Evolutionary conservation across 2,888 invertebrate species (phyloP).

Genomic region (Tetrapedia diversipes): DNA sequence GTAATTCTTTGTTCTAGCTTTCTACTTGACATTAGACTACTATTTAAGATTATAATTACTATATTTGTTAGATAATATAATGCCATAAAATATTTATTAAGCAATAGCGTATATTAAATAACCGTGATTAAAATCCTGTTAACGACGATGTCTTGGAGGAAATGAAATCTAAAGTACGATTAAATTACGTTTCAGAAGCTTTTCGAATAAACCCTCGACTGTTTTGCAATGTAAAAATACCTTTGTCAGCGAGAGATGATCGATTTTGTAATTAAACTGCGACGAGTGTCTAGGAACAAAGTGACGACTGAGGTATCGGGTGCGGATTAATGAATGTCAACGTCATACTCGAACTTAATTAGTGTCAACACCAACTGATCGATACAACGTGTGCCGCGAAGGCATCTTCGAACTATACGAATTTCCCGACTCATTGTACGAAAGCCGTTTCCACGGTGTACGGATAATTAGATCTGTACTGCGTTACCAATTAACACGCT

Average conservation of each 20-base stretch:
- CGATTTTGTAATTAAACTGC: conserved; percentile 2
- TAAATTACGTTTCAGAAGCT: background rate
- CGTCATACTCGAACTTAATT: background rate
- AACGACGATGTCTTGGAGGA: too few relatives aligned
- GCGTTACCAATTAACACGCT: too few relatives aligned
- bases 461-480: background rate
- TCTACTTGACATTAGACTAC: background rate
- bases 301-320: background rate
- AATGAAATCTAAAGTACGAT: background rate
- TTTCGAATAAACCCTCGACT: background rate
- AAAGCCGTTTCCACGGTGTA: background rate
- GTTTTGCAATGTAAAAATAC: background rate
- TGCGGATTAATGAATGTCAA: conserved; percentile 7
- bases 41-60: background rate
- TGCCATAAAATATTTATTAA: background rate
- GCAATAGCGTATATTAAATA: background rate
- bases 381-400: background rate
- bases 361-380: background rate
- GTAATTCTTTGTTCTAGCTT: background rate
- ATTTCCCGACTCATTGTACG: too few relatives aligned
- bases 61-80: too few relatives aligned
- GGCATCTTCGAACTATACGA: background rate
- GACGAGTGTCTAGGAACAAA: background rate
- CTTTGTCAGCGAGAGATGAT: background rate
- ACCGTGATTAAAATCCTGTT: background rate